These are phyloP conservation scores for Aulostomus chinensis DNA, from an alignment of 2,797 vertebrate genomes.

Conservation along the genomic window DNA sequence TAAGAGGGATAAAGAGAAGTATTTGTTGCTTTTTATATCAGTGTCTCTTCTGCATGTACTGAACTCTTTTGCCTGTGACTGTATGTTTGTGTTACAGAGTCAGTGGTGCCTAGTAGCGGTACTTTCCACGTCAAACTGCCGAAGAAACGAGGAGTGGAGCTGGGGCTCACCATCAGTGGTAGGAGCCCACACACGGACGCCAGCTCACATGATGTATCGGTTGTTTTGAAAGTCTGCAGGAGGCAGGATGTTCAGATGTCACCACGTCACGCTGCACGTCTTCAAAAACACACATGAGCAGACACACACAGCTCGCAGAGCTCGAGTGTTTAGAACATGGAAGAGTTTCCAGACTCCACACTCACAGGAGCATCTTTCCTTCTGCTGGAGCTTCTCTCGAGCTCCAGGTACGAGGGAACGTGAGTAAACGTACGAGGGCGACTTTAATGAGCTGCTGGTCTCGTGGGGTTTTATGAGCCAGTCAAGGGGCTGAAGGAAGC, in stretches of 20 bases:
- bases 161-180: constrained; percentile 98
- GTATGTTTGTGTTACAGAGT: constrained; percentile 79
- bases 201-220: constrained; percentile 8
- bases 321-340: too few relatives aligned
- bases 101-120: constrained; percentile 96
- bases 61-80: too few relatives aligned
- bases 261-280: neutral
- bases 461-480: too few relatives aligned
- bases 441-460: too few relatives aligned
- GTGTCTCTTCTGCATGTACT: too few relatives aligned
- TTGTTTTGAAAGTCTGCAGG: constrained; percentile 11
- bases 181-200: constrained; percentile 49
- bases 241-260: constrained; percentile 25
- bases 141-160: constrained; percentile 95
- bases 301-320: neutral
- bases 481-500: too few relatives aligned
- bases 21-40: constrained; percentile 1
- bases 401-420: too few relatives aligned
- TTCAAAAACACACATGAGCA: constrained; percentile 2
- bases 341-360: too few relatives aligned
- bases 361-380: too few relatives aligned
- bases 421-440: too few relatives aligned
- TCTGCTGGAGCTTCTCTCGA: too few relatives aligned
- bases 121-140: constrained; percentile 98
- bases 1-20: constrained; percentile 12